Base-by-base conservation (phyloP, 2,113 vertebrate genomes). In the Phylloscopus whistleri region DNA sequence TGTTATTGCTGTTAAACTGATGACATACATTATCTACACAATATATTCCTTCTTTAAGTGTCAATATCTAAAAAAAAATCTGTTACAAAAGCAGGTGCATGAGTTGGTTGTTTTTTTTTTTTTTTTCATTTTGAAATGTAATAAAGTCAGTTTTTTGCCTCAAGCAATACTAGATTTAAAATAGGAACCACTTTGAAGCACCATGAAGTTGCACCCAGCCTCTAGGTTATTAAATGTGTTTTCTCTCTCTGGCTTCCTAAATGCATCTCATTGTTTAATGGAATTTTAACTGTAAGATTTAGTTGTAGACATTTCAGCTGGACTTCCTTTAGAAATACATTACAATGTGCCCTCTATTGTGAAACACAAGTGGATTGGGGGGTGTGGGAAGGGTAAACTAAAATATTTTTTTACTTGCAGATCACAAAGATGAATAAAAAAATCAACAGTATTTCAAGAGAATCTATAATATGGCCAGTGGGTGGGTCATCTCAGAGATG, bases 101-200 rank as follows among this genome's bases (percentile, higher is more conserved):
- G 13, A 20, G 11, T 33, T 49, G 33, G 16, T 13, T 31, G 5
- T 9, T 62, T 90, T 48, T 55, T 53, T 41, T 60, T 35, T 62
- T 93, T 78, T 91, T 95, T 97, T 94, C 91, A 94, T 96, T 96
- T 94, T 89, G 90, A 94, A 93, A 93, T 77, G 88, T 92, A 93
- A 94, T 95, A 93, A 96, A 91, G 93, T 87, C 91, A 80, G 80
- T 59, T 92, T 90, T 95, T 92, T 73, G 91, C 96, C 91, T 93
- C 70, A 67, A 93, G 94, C 84, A 69, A 90, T 94, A 95, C 84
- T 84, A 89, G 74, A 96, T 94, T 95, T 93, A 94, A 97, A 97
- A 95, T 87, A 97, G 96, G 93, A 88, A 63, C 85, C 86, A 87
- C 83, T 97, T 94, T 92, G 91, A 95, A 95, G 90, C 89, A 87